These are phyloP conservation scores for Channa striata DNA, from an alignment of 2,797 vertebrate species.

Conservation along the genomic window DNA sequence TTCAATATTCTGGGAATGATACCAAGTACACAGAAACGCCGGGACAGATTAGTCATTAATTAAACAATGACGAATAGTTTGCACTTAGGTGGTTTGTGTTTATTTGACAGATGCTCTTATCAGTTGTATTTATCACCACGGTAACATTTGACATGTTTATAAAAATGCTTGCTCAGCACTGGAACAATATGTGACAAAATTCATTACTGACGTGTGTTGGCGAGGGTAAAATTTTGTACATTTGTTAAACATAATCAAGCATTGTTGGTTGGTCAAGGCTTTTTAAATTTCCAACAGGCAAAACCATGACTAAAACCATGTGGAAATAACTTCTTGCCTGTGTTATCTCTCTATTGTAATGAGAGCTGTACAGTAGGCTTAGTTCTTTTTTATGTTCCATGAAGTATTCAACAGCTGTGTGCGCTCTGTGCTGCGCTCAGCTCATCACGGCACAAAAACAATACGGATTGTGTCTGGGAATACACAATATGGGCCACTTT, in stretches of 20 bases:
- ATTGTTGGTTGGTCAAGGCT: not conserved
- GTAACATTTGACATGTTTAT: slow-evolving; percentile 17
- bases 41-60: not conserved
- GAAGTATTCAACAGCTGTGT: slow-evolving; percentile 72
- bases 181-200: slow-evolving; percentile 8
- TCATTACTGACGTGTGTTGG: not conserved
- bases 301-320: slow-evolving; percentile 4
- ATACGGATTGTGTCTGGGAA: slow-evolving; percentile 53
- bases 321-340: slow-evolving; percentile 14
- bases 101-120: slow-evolving; percentile 9
- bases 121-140: slow-evolving; percentile 3
- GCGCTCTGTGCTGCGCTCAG: slow-evolving; percentile 25
- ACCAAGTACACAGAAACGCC: not conserved
- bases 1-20: slow-evolving; percentile 1
- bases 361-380: slow-evolving; percentile 41
- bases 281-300: slow-evolving; percentile 16
- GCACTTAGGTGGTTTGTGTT: slow-evolving; percentile 12
- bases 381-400: slow-evolving; percentile 55
- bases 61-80: slow-evolving; percentile 5
- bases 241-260: not conserved
- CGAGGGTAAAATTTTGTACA: not conserved
- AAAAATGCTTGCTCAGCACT: not conserved
- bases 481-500: slow-evolving; percentile 51
- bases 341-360: slow-evolving; percentile 41
- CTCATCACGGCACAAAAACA: slow-evolving; percentile 42